phyloP scores from a whole-genome alignment of 2,888 invertebrate species.

The Megamerina dolium region DNA sequence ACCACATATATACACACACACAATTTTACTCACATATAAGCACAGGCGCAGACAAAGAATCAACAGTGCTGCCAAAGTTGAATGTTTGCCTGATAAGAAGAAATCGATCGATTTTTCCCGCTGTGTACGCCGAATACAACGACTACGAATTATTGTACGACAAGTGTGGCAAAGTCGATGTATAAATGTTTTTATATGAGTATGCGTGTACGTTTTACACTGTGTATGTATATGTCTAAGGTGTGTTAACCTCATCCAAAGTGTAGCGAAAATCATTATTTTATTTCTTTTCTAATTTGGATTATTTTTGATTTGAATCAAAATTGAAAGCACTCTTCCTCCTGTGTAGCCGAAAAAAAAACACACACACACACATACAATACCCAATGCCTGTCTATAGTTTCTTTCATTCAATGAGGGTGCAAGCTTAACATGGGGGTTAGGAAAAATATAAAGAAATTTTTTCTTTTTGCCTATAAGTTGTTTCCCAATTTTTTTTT shows the following conservation, averaged over 20 bases:
- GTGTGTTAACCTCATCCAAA: conserved; percentile 44
- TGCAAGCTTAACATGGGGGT: conserved; percentile 4
- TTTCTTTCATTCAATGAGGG: conserved; percentile 12
- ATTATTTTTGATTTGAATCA: too few relatives aligned
- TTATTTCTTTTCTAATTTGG: neutral
- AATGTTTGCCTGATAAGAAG: conserved; percentile 11
- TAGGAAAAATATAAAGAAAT: too few relatives aligned
- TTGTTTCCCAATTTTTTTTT: conserved; percentile 9
- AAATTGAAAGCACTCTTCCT: too few relatives aligned
- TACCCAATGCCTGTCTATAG: conserved; percentile 1
- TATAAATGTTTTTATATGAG: conserved; percentile 4
- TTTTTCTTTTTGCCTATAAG: conserved; percentile 4
- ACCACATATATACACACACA: conserved; percentile 1
- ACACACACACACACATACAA: conserved; percentile 5
- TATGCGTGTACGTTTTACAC: conserved; percentile 18
- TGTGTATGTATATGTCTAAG: conserved; percentile 46
- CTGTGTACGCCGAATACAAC: conserved; percentile 13
- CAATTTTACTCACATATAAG: neutral
- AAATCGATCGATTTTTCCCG: conserved; percentile 40
- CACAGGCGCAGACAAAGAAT: neutral
- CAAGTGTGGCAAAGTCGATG: conserved; percentile 4
- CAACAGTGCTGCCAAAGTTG: conserved; percentile 8
- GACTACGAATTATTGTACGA: conserved; percentile 7
- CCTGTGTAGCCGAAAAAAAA: too few relatives aligned
- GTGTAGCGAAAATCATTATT: conserved; percentile 2